Evolutionary conservation across 2,888 invertebrate genomes (phyloP), one percentile per base, ranked within the genome.

Genomic region (Lydus trimaculatus): DNA sequence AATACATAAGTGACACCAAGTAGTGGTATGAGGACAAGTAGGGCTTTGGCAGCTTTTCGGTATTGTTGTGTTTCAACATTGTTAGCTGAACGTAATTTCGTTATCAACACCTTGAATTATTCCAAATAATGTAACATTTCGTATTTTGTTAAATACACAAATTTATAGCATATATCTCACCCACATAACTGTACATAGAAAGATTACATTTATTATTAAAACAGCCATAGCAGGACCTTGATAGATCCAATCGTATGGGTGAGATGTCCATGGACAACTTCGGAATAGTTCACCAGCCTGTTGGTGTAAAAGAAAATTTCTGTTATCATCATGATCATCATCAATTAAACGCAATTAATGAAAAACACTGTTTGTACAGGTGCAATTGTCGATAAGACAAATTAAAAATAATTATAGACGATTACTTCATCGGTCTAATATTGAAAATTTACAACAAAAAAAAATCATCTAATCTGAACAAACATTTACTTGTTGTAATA

Each of bases 1-100:
- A 95, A 87, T 73, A 97, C 87, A 85, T 97, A 96, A 11, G 95
- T 96, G 78, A 96, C 92, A 64, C 97, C 97, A 71, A 97, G 89
- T 66, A 97, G 89, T 20, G 97, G 97, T 79, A 96, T 94, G 59
- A 97, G 87, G 28, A 97, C 95, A 52, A 97, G 86, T 33, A 97
- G 89, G 0, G 96, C 97, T 84, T 96, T 96, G 7, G 94, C 92
- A 0, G 95, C 95, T 84, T 95, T 95, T 70, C 94, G 88, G 84
- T 94, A 94, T 83, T 96, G 96, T 78, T 94, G 92, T 3, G 95
- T 95, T 84, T 96, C 96, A 56, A 93, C 88, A 5, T 92, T 94
- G 81, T 94, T 95, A 23, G 96, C 94, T 33, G 96, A 95, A 62
- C 95, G 90, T 6, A 97, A 88, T 81, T 97, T 97, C 52, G 95